Evolutionary conservation across 2,113 vertebrate species (phyloP).

Genomic region (Neogobius melanostomus): DNA sequence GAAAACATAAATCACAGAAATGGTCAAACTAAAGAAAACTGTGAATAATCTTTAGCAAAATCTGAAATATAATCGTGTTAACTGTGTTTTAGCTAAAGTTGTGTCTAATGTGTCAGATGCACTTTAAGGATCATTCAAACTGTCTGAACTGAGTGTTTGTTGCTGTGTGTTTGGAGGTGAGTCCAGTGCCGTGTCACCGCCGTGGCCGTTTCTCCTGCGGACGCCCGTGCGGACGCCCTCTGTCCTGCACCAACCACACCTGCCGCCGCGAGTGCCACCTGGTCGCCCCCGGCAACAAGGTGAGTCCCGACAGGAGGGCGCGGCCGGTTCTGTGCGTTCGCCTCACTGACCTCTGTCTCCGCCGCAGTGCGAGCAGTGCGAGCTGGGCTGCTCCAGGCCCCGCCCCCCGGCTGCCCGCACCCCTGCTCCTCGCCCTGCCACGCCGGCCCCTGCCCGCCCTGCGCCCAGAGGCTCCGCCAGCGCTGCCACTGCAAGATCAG

Average conservation of each 20-base stretch:
- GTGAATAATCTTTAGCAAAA: no score
- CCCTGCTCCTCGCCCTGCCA: slow-evolving; percentile 60
- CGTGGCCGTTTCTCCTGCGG: slow-evolving; percentile 52
- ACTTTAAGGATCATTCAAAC: no score
- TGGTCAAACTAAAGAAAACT: no score
- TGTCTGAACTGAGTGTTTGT: background rate
- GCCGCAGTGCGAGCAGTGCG: slow-evolving; percentile 61
- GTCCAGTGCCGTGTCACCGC: slow-evolving; percentile 57
- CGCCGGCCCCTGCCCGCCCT: slow-evolving; percentile 55
- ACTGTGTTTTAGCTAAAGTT: no score
- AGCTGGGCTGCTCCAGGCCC: slow-evolving; percentile 55
- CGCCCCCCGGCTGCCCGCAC: slow-evolving; percentile 62
- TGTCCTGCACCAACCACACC: slow-evolving; percentile 60
- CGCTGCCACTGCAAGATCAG: slow-evolving; percentile 72
- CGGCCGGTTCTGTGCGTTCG: background rate
- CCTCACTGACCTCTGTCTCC: background rate
- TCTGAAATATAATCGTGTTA: no score
- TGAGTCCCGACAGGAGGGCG: background rate
- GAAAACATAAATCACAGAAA: no score
- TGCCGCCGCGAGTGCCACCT: slow-evolving; percentile 64
- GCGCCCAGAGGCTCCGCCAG: slow-evolving; percentile 59
- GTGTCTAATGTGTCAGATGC: no score
- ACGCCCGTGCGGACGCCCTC: slow-evolving; percentile 45
- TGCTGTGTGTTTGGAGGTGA: slow-evolving; percentile 51
- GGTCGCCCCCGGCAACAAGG: slow-evolving; percentile 43